These are phyloP conservation scores for Aphelenchoides besseyi DNA, from an alignment of 1,140 invertebrate genomes.

Conservation along the genomic window DNA sequence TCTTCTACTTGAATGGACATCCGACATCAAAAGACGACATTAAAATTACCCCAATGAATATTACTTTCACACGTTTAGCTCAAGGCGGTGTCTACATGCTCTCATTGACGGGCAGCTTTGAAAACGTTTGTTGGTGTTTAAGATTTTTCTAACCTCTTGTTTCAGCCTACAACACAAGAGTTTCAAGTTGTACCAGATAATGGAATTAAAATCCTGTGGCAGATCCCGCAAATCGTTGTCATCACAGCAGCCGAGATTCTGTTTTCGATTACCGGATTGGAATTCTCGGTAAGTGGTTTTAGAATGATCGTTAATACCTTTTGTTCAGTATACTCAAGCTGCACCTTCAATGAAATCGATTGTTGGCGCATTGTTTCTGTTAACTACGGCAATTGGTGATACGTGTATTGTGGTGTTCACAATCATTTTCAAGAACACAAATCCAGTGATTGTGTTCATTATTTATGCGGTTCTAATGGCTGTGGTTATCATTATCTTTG, in stretches of 20 bases:
- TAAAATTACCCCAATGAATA: constrained; percentile 15
- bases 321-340: constrained; percentile 33
- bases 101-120: constrained; percentile 29
- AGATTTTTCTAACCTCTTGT: too few species aligned
- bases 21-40: too few species aligned
- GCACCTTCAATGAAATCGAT: constrained; percentile 67
- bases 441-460: not conserved
- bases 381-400: not conserved
- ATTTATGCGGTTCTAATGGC: not conserved
- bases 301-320: not conserved
- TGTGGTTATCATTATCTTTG: not conserved
- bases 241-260: constrained; percentile 60
- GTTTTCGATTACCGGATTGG: constrained; percentile 59
- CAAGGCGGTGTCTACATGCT: constrained; percentile 49
- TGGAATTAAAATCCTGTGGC: constrained; percentile 54
- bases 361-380: constrained; percentile 63
- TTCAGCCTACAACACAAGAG: constrained; percentile 65
- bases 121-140: too few species aligned
- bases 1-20: constrained; percentile 38
- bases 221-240: constrained; percentile 57
- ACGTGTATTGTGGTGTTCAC: not conserved
- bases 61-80: constrained; percentile 25
- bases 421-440: not conserved
- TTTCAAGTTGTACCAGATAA: constrained; percentile 69
- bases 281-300: constrained; percentile 63